These are phyloP conservation scores for Polyodon spathula DNA, from an alignment of 2,113 vertebrate species.

Conservation along the genomic window DNA sequence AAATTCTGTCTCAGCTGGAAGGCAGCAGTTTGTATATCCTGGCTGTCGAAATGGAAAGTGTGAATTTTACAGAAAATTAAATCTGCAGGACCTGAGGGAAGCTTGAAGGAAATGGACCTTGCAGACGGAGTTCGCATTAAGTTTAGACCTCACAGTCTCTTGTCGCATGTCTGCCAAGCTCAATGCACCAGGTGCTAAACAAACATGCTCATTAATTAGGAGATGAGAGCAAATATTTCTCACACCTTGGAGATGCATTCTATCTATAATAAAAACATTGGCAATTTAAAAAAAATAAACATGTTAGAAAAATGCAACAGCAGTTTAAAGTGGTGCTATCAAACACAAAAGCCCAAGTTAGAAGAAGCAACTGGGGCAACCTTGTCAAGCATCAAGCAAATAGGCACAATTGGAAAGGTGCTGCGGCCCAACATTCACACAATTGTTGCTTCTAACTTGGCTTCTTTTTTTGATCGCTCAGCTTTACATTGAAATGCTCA, in stretches of 20 bases:
- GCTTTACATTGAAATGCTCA: too few relatives aligned
- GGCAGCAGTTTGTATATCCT: constrained; percentile 46
- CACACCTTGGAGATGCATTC: background rate
- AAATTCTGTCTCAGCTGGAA: constrained; percentile 39
- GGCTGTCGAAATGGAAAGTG: constrained; percentile 55
- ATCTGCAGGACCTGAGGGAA: constrained; percentile 35
- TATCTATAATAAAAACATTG: too few relatives aligned
- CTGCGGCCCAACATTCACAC: too few relatives aligned
- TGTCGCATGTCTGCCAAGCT: constrained; percentile 32
- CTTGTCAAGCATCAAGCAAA: too few relatives aligned
- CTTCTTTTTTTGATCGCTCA: too few relatives aligned
- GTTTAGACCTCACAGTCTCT: constrained; percentile 37
- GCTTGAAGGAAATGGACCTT: constrained; percentile 33
- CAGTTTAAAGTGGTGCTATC: too few relatives aligned
- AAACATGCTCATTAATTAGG: background rate
- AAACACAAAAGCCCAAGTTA: too few relatives aligned
- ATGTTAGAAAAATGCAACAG: too few relatives aligned
- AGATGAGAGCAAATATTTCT: background rate
- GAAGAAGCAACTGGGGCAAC: too few relatives aligned
- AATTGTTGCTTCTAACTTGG: too few relatives aligned
- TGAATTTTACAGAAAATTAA: constrained; percentile 53
- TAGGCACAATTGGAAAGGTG: too few relatives aligned
- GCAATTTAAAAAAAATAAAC: too few relatives aligned
- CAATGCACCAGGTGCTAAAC: constrained; percentile 3
- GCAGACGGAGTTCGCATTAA: constrained; percentile 65